Evolutionary conservation across 2,113 vertebrate species (phyloP), one percentile per base, ranked within the genome.

Genomic region (Petromus typicus): DNA sequence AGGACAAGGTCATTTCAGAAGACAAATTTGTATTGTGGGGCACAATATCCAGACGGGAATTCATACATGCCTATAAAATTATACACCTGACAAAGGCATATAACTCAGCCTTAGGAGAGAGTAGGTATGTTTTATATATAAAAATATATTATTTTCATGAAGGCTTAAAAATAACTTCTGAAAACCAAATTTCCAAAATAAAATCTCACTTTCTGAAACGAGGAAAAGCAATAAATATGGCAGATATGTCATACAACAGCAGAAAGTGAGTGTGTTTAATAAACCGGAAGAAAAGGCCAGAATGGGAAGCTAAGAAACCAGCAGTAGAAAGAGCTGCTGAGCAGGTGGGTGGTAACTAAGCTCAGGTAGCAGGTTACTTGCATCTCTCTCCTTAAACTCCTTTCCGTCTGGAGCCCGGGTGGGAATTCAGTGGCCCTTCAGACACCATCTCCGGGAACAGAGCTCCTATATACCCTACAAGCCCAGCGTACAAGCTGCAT

Each of bases 1-100:
- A 91, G 34, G 86, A 90, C 80, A 91, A 76, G 22, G 32, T 87
- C 43, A 90, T n/a, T 86, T 91, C 64, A 89, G n/a, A 56, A 94
- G 54, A 57, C 20, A 96, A 98, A 95, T 78, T 96, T 96, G 16
- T 8, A 75, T 94, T 73, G 85, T 94, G 90, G n/a, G 10, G 95
- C 90, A 93, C 3, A 93, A 67, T 17, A 83, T 32, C 14, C 71
- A 87, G 71, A 95, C 69, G 93, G 79, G 76, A 94, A 76, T 92
- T 87, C 59, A 95, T 57, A 43, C 9, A 45, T 25, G 3, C 34
- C 79, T 92, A 54, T 43, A 80, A 79, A 83, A 67, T 59, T 37
- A 43, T 6, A 30, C 7, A 71, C 69, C 81, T 93, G 23, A 81
- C 78, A 63, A 64, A 89, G 32, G 56, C 20, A 75, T 10, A 13